Evolutionary conservation across 92 coral and sea anemone species (phyloP).

Genomic region (Zoanthus sociatus): DNA sequence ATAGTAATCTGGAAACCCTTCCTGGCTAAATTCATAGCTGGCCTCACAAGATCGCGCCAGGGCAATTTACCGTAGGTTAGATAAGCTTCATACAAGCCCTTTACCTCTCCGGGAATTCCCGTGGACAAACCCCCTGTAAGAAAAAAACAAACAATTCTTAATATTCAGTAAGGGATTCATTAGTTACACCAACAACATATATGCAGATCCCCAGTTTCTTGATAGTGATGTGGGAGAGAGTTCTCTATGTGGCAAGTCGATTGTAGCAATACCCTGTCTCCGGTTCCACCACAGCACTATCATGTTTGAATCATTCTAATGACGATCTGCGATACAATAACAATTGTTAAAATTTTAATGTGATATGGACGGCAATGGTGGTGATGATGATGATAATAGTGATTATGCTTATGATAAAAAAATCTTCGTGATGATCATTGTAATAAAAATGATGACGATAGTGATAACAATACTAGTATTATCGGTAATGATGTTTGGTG

Average conservation of each 20-base stretch:
- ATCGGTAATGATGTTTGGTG: too few relatives aligned
- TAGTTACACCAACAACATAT: background rate
- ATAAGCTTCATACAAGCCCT: conserved; percentile 71
- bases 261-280: background rate
- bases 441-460: background rate
- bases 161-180: background rate
- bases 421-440: background rate
- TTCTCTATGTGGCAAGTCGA: background rate
- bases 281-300: too few relatives aligned
- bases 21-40: conserved; percentile 71
- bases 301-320: too few relatives aligned
- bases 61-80: conserved; percentile 68
- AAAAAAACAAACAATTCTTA: background rate
- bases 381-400: background rate
- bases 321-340: background rate
- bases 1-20: conserved; percentile 68
- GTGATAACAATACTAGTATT: background rate
- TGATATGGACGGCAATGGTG: background rate
- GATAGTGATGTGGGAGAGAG: too few relatives aligned
- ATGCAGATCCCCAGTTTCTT: too few relatives aligned
- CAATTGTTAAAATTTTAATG: background rate
- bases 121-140: conserved; percentile 72
- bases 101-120: conserved; percentile 86
- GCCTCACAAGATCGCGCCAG: conserved; percentile 73
- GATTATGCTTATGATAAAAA: background rate